Percentiles rank a stretch among this genome's conserved stretches.
These are phyloP conservation scores for Lithophane socia DNA, from an alignment of 2,888 invertebrate genomes.

Conservation along the genomic window DNA sequence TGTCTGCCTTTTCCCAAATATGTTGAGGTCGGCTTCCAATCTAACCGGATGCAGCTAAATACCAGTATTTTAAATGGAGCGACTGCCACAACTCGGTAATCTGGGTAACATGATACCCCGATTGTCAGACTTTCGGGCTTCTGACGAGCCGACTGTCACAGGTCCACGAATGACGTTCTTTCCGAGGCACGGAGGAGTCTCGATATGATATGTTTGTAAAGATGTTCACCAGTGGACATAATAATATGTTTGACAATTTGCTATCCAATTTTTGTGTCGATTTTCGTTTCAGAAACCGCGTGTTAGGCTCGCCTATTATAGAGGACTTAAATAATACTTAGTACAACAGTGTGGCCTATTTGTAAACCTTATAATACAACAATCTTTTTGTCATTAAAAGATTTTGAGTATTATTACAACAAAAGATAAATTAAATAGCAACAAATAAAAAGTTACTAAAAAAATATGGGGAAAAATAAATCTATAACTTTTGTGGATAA, in stretches of 20 bases:
- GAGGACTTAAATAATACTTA: slow-evolving; percentile 41
- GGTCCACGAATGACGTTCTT: neutral
- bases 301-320: neutral
- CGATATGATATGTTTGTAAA: neutral
- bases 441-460: slow-evolving; percentile 17
- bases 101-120: neutral
- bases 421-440: slow-evolving; percentile 6
- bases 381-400: slow-evolving; percentile 27
- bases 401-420: slow-evolving; percentile 32
- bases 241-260: neutral
- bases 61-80: neutral
- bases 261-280: neutral
- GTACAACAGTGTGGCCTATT: slow-evolving; percentile 24
- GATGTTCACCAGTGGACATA: neutral
- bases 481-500: neutral
- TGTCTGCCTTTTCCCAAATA: neutral
- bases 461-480: slow-evolving; percentile 14
- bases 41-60: neutral
- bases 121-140: too few species aligned
- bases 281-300: neutral
- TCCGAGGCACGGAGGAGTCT: neutral
- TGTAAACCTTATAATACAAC: neutral
- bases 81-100: neutral
- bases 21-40: neutral
- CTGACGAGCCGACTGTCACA: neutral